Evolutionary conservation across 1,140 invertebrate genomes (phyloP), one percentile per base, ranked within the genome.

Genomic region (Pseudomyrmex flavicornis): DNA sequence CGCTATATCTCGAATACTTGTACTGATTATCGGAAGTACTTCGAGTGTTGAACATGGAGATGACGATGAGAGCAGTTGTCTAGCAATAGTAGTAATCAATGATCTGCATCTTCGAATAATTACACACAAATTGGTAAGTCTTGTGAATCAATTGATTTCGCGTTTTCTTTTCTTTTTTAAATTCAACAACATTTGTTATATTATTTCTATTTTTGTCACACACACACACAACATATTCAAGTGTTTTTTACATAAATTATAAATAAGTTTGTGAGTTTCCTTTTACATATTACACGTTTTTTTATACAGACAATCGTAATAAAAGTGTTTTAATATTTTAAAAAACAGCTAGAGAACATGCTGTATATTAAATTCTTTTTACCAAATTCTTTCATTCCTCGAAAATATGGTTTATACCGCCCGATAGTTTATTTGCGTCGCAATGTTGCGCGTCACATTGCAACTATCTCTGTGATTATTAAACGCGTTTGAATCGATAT

Each of bases 11-110:
- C 20, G 61, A 54, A 76, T 83, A 88, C 87, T 85, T 77, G 65
- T 70, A 68, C 59, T 84, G 86, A 88, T 88, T 87, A 82, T 88
- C 76, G 86, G 56, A 82, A 88, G 86, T 88, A 82, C 72, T 66
- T 63, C 54, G 68, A 82, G 85, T 85, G 82, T 88, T 72, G 86
- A 72, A 82, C 65, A 88, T 56, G 20, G 86, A 61, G 12, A 22
- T 20, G 20, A 66, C 73, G 65, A 50, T 63, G 63, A 68, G 82
- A 87, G 76, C 65, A 88, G 62, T 77, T 88, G 85, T 88, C 86
- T 82, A 73, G 22, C 22, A 58, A 77, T 75, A 46, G 79, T 76
- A 35, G 50, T 56, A 83, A 86, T 83, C 79, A 56, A 44, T 58
- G 20, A 54, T n/a, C 48, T n/a, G 82, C 22, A 58, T 74, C 84